These are phyloP conservation scores for Calliphora vicina DNA, from an alignment of 1,140 invertebrate species.

Conservation along the genomic window DNA sequence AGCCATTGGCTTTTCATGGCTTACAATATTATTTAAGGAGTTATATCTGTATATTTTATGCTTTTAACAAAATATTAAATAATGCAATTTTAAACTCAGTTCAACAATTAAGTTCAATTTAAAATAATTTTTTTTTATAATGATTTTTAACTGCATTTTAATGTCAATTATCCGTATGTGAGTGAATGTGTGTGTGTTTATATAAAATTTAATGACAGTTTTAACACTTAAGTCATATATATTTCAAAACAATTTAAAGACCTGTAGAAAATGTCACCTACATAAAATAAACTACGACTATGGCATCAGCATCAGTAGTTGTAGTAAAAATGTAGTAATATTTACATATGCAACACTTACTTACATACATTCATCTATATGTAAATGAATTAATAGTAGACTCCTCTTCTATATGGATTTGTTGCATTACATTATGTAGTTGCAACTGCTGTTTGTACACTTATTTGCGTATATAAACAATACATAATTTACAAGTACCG, in stretches of 20 bases:
- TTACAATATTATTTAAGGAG: too few relatives aligned
- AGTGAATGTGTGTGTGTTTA: too few relatives aligned
- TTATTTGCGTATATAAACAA: neutral
- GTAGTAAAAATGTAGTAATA: neutral
- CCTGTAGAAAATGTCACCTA: neutral
- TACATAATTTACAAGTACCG: slow-evolving; percentile 5
- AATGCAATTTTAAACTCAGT: too few relatives aligned
- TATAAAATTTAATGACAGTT: neutral
- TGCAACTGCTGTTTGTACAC: neutral
- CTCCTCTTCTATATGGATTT: too few relatives aligned
- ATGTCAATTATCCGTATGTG: neutral
- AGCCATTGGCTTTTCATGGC: too few relatives aligned
- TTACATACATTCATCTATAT: too few relatives aligned
- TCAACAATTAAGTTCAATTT: too few relatives aligned
- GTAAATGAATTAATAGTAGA: too few relatives aligned
- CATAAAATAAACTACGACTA: neutral
- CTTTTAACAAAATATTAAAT: too few relatives aligned
- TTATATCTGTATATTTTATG: too few relatives aligned
- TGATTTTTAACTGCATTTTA: neutral
- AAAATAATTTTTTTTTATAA: too few relatives aligned
- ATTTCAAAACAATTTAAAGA: neutral
- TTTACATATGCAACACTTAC: neutral
- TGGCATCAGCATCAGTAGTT: too few relatives aligned
- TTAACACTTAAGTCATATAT: neutral
- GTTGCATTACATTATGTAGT: neutral